Base-by-base conservation (phyloP, 2,888 invertebrate species). In the Chrysodeixis includens region DNA sequence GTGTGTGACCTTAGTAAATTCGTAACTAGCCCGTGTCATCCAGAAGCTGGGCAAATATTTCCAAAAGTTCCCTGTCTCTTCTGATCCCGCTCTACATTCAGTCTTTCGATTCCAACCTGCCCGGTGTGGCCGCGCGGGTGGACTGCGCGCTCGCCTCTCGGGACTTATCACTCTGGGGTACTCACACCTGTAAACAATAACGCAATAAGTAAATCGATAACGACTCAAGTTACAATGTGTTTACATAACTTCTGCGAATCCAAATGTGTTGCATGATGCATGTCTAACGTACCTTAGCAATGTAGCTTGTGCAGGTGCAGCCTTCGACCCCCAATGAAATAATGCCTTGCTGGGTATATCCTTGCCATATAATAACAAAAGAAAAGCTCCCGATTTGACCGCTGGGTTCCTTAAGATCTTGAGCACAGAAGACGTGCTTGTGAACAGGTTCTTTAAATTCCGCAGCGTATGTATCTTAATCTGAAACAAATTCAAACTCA, bases 11-110 rank as follows among this genome's bases (percentile, higher is more conserved):
- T n/a, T 40, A 40, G 14, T 40, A 40, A 40, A 40, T 40, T 40
- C 40, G 40, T 40, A 40, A 40, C n/a, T 40, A 40, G 40, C 40
- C 40, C 40, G 6, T 40, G 14, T 14, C 40, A 40, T 7, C 0
- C 40, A n/a, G 40, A n/a, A n/a, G 35, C 35, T n/a, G 40, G 40
- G 40, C 40, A 40, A n/a, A n/a, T n/a, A n/a, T 40, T 40, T 40
- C n/a, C 35, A 40, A n/a, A 40, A 40, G 4, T 14, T 40, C n/a
- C 40, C 40, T 40, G 40, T 40, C n/a, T 40, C 0, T 40, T 40
- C 40, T 40, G 40, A 40, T 40, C 40, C 40, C 40, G n/a, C n/a
- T 4, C 40, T 40, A 40, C 40, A 40, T 40, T 40, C 40, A 40
- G 40, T 40, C 40, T 40, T 40, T 40, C 40, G 40, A 40, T 40